Base-by-base conservation (phyloP, 2,888 invertebrate genomes). In the Nyleta sp. region DNA sequence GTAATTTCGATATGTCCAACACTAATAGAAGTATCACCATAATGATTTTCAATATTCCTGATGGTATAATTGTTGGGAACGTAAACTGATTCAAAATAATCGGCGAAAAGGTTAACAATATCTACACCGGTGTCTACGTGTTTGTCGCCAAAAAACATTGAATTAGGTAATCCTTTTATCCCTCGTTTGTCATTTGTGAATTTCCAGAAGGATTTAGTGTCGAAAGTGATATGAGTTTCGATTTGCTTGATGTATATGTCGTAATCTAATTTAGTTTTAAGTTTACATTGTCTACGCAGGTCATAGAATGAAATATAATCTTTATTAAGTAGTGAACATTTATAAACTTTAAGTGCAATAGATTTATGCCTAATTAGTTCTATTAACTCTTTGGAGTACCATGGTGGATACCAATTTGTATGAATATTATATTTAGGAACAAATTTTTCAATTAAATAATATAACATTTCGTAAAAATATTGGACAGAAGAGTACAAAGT, bases 31-130 rank as follows among this genome's bases (percentile, higher is more conserved):
- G 24, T 4, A 48, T 48, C 48, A 48, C 7, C 5, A 11, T 40
- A 40, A 15, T 40, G 8, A 35, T 35, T 35, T 35, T 7, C 35
- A 35, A 42, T 42, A 42, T 46, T 20, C 1, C 13, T 20, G 5
- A 20, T 20, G 15, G 6, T 20, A 3, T 20, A 18, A 2, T 11
- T 20, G 11, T 46, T 20, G 3, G 46, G 3, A 11, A 13, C 31
- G 13, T 53, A 53, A 4, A 53, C 53, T 6, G 53, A 53, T 18
- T 33, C 20, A 35, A 53, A 53, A 53, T 33, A 53, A 18, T 53
- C 53, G 2, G 53, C 53, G 11, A 53, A 53, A 11, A n/a, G n/a
- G 17, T 53, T 33, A 5, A 53, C 53, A 18, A 53, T 53, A 11
- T 13, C 17, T 17, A 7, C 1, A 2, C 53, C 53, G 11, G 6